Base-by-base conservation (phyloP, 2,888 invertebrate genomes). In the Nemotelus pantherinus region DNA sequence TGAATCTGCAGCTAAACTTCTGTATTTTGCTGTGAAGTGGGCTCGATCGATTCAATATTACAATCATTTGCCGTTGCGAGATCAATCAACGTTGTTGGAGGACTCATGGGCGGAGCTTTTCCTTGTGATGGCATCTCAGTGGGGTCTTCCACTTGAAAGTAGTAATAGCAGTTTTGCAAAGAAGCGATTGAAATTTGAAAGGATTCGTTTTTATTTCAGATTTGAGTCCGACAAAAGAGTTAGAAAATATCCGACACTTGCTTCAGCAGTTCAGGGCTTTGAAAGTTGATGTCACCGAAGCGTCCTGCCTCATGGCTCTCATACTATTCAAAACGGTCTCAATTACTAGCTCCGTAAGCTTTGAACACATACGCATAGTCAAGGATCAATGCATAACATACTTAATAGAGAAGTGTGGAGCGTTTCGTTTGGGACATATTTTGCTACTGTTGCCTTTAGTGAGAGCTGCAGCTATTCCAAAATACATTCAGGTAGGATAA, bases 61-160 rank as follows among this genome's bases (percentile, higher is more conserved):
- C 84, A 86, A 92, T 25, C 93, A 93, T 85, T 90, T 94, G 81
- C 85, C 86, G 71, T 81, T 82, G 1, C 81, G 41, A 68, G 95
- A 95, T 82, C 95, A 95, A 84, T 90, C 91, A 0, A 89, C 90
- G 72, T 88, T 96, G 57, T 86, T 96, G 75, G 93, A 93, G 83
- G 92, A 91, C 83, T 92, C 93, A 48, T 96, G 96, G 96, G 92
- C 92, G 82, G 95, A 95, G 84, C 86, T 96, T 3, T 95, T 95
- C 85, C 90, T 95, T 1, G 86, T 96, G 7, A 95, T 94, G 48
- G 94, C 95, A 6, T 93, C 95, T 0, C 95, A 96, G 84, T 93
- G 93, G 91, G 90, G 92, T 2, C 90, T 94, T 79, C 90, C 91
- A 39, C 90, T 95, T 53, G 93, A 94, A 80, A 92, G 76, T 78